These are phyloP conservation scores for Heteromormyrus szaboi DNA, from an alignment of 2,797 vertebrate species.

Conservation along the genomic window DNA sequence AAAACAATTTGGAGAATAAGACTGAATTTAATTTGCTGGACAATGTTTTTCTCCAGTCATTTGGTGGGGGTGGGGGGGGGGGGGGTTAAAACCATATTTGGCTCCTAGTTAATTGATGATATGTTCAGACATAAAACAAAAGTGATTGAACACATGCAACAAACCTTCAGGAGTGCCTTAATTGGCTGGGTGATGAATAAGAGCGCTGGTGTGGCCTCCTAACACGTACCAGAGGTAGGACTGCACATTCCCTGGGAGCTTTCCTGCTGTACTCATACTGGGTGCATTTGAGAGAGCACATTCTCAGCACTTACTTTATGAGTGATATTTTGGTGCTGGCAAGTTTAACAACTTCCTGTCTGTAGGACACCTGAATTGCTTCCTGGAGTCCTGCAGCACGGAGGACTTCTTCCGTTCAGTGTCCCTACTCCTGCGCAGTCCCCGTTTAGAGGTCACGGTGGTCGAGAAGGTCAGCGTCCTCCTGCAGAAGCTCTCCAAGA, in stretches of 20 bases:
- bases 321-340: not conserved
- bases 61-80: not conserved
- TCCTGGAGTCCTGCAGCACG: slow-evolving; percentile 76
- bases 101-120: not conserved
- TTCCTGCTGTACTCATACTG: not conserved
- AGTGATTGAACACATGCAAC: not conserved
- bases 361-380: slow-evolving; percentile 65
- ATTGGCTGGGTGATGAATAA: not conserved
- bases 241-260: not conserved
- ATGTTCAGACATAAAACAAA: slow-evolving; percentile 3
- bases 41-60: not conserved
- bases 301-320: not conserved
- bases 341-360: not conserved
- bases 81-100: not conserved
- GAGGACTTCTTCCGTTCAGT: slow-evolving; percentile 72
- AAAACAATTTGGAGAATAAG: slow-evolving; percentile 1
- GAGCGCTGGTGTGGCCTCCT: not conserved
- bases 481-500: slow-evolving; percentile 56
- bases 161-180: not conserved
- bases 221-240: not conserved
- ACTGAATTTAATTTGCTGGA: slow-evolving; percentile 8
- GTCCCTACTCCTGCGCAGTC: slow-evolving; percentile 66
- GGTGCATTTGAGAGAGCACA: not conserved
- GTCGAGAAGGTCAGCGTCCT: slow-evolving; percentile 80
- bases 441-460: slow-evolving; percentile 61